Evolutionary conservation across 2,888 invertebrate species (phyloP), one percentile per base, ranked within the genome.

Genomic region (Tribolium freemani): DNA sequence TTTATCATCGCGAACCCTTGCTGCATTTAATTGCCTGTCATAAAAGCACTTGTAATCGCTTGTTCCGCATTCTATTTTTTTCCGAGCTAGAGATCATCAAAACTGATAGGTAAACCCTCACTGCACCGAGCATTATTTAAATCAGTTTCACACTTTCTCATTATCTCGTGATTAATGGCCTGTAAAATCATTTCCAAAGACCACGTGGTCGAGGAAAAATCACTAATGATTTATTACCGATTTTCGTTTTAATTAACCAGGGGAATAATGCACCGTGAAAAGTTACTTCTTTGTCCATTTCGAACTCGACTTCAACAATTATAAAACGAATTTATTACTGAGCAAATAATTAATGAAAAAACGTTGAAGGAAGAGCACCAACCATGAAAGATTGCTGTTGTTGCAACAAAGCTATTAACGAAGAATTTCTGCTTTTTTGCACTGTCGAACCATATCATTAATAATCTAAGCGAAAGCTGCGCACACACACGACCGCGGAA

Each of bases 101-200:
- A 26, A 51, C 13, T 31, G 53, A 64, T 64, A 64, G 38, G 48
- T 6, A 38, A 38, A 2, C 38, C 38, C 38, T 58, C 13, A 48
- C 13, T 48, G 16, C 48, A 48, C 11, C 48, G 13, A 48, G 60
- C 50, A 63, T 70, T 64, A 70, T 70, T 63, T 70, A 64, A 64
- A 56, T 64, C 56, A 70, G 64, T 70, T 70, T 70, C 63, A 57
- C 70, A 70, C 70, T 64, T 70, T 70, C 70, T 57, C 48, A 70
- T 70, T 70, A 70, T 63, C 63, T 46, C n/a, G 50, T 64, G 70
- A 70, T 70, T 70, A 56, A 70, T 70, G 70, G 48, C 16, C 61
- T 57, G 21, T 45, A 26, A 70, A 69, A 69, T 54, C 56, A 63
- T 64, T 70, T 70, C 30, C 54, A 30, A 30, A 64, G 16, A 31